phyloP scores from a whole-genome alignment of 2,888 invertebrate species.

The Drosophila pegasa region DNA sequence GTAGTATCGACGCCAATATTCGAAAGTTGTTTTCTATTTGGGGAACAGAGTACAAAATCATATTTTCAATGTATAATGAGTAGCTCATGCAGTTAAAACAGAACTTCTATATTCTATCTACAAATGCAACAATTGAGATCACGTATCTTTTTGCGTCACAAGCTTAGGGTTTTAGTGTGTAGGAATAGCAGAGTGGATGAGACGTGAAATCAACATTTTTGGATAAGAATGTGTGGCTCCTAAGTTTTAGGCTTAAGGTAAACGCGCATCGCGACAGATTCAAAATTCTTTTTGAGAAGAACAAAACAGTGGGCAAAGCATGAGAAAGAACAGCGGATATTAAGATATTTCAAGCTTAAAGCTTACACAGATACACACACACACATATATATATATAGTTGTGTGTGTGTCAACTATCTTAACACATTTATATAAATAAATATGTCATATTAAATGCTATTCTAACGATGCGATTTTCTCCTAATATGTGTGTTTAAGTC shows the following conservation, averaged over 20 bases:
- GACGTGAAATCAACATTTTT: conserved; percentile 27
- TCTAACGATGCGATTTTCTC: conserved; percentile 49
- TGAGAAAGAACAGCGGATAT: conserved; percentile 50
- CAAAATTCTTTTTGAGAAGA: conserved; percentile 73
- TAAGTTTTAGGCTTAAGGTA: conserved; percentile 21
- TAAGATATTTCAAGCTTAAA: conserved; percentile 76
- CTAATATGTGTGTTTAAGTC: conserved; percentile 55
- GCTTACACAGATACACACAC: conserved; percentile 50
- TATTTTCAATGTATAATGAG: conserved; percentile 9
- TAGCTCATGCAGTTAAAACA: conserved; percentile 8
- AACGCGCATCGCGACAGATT: conserved; percentile 35
- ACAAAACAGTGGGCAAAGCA: conserved; percentile 53
- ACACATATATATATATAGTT: conserved; percentile 17
- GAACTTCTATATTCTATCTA: conserved; percentile 17
- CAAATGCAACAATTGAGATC: conserved; percentile 25
- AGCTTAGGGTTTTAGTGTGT: conserved; percentile 56
- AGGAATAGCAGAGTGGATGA: conserved; percentile 27
- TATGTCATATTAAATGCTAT: conserved; percentile 49
- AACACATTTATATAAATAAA: conserved; percentile 18
- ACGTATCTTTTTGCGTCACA: conserved; percentile 52
- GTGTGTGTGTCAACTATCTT: conserved; percentile 42
- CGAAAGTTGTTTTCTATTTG: background rate
- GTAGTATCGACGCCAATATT: conserved; percentile 2
- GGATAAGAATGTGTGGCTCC: conserved; percentile 39
- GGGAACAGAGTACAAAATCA: conserved; percentile 23